A percentile compares a stretch with the other conserved stretches of the same genome.
phyloP scores from a whole-genome alignment of 2,797 vertebrate species.

The Eulemur coronatus region DNA sequence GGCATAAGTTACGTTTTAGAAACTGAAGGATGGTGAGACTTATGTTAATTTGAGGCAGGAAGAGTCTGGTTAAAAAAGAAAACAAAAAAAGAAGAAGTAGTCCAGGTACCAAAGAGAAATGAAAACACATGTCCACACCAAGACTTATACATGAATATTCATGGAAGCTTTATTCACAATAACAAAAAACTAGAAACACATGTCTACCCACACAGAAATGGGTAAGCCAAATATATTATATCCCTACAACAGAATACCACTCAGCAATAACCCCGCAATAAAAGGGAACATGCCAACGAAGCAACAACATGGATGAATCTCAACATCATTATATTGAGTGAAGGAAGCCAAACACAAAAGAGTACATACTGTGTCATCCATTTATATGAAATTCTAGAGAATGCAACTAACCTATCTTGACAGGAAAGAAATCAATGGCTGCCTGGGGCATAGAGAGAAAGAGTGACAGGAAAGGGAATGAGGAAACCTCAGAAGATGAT shows the following conservation, averaged over 20 bases:
- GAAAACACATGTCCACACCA: neutral
- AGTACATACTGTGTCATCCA: neutral
- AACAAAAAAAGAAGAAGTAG: neutral
- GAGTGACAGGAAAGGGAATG: too few relatives aligned
- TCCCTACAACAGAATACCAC: neutral
- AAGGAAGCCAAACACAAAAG: neutral
- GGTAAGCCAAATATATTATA: neutral
- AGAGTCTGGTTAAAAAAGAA: neutral
- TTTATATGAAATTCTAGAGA: neutral
- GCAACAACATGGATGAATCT: neutral
- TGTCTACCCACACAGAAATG: neutral
- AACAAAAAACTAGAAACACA: neutral
- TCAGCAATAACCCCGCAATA: neutral
- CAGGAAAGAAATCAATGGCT: neutral
- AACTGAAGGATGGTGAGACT: neutral
- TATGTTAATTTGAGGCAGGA: neutral
- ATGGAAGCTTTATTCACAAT: neutral
- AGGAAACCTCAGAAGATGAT: neutral
- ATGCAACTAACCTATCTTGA: neutral
- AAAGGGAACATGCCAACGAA: neutral
- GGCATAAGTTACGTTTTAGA: neutral
- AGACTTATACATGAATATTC: neutral
- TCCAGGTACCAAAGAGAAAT: slow-evolving; percentile 14
- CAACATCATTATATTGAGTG: neutral
- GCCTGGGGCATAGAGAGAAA: neutral